These are phyloP conservation scores for Trichopoda pennipes DNA, from an alignment of 2,888 invertebrate species.

Conservation along the genomic window DNA sequence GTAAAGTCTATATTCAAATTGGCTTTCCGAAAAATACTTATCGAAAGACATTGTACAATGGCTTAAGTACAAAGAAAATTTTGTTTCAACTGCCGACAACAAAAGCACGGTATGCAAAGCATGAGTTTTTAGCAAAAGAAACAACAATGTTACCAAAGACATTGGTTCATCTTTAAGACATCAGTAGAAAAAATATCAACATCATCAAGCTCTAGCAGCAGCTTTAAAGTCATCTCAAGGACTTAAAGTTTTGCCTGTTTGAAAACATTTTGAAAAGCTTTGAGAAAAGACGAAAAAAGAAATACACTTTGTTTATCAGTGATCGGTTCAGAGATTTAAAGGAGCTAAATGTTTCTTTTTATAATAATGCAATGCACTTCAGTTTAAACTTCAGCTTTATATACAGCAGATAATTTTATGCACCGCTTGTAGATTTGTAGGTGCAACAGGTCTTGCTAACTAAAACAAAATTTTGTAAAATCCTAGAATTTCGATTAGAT, in stretches of 20 bases:
- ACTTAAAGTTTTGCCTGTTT: conserved; percentile 38
- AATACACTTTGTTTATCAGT: conserved; percentile 53
- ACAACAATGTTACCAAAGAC: conserved; percentile 51
- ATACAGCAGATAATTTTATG: too few relatives aligned
- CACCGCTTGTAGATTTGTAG: too few relatives aligned
- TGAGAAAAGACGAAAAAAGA: conserved; percentile 1
- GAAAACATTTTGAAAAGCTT: conserved; percentile 53
- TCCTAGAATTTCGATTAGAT: too few relatives aligned
- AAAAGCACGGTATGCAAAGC: conserved; percentile 61
- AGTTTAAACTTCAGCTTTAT: too few relatives aligned
- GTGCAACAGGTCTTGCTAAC: too few relatives aligned
- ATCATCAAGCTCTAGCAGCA: conserved; percentile 52
- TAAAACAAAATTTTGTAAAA: too few relatives aligned
- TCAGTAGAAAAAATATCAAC: conserved; percentile 56
- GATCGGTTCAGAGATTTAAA: conserved; percentile 46
- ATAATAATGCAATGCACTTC: not conserved
- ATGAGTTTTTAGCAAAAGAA: conserved; percentile 27
- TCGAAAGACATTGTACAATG: conserved; percentile 36
- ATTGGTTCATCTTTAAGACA: conserved; percentile 56
- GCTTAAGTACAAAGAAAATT: conserved; percentile 60
- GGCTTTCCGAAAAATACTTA: conserved; percentile 33
- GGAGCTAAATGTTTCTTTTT: not conserved
- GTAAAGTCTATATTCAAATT: conserved; percentile 54
- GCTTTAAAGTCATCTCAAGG: conserved; percentile 46
- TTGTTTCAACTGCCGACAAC: conserved; percentile 63